Conservation (phyloP, 2,888 invertebrate genomes). For the Nudaria mundana region DNA sequence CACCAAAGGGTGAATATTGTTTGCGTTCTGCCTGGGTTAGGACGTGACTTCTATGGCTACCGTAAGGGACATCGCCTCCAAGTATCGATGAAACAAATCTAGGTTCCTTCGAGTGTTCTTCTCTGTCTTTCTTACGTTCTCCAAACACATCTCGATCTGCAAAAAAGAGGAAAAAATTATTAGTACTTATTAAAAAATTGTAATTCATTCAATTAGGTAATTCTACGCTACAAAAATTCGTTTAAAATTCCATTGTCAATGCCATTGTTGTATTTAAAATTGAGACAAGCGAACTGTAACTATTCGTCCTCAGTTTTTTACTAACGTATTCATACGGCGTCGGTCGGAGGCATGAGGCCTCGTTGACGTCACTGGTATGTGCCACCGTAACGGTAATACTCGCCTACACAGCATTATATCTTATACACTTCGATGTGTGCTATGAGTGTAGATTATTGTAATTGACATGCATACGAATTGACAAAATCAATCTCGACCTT, state of each 20-base stretch:
- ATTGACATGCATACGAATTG: conserved; percentile 60
- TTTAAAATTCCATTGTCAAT: conserved; percentile 7
- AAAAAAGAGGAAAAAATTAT: conserved; percentile 41
- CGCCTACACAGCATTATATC: conserved; percentile 55
- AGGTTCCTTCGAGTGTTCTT: conserved; percentile 72
- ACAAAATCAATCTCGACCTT: conserved; percentile 67
- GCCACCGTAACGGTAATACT: conserved; percentile 79
- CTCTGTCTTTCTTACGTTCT: conserved; percentile 58
- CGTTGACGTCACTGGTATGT: conserved; percentile 80
- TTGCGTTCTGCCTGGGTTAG: conserved; percentile 91
- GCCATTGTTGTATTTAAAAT: conserved; percentile 4
- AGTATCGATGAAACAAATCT: conserved; percentile 89
- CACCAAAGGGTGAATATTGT: conserved; percentile 85
- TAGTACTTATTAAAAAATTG: background rate
- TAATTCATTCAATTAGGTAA: background rate
- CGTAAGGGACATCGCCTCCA: conserved; percentile 90
- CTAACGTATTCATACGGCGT: conserved; percentile 71
- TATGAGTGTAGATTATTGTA: conserved; percentile 49
- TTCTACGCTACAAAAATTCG: background rate
- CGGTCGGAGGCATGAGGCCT: conserved; percentile 70
- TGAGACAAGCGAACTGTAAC: conserved; percentile 33
- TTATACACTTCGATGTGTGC: background rate
- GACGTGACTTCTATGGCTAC: conserved; percentile 87
- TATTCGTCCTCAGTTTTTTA: conserved; percentile 58
- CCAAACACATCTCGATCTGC: conserved; percentile 79